phyloP scores from a whole-genome alignment of 2,797 vertebrate genomes.

The Thamnophis elegans region DNA sequence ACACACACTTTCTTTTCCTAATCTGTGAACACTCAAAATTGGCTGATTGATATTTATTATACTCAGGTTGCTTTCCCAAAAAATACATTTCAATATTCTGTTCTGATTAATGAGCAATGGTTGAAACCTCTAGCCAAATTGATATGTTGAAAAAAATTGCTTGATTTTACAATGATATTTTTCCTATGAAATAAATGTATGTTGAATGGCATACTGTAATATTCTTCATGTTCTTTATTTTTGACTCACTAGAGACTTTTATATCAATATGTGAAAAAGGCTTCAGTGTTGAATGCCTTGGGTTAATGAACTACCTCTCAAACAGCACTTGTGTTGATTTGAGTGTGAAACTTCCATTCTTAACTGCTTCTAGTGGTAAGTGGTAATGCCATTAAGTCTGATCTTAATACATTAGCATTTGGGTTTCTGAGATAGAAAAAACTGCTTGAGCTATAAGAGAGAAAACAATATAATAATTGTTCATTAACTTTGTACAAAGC shows the following conservation, averaged over 20 bases:
- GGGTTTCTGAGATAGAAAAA: not conserved
- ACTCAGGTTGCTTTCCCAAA: not conserved
- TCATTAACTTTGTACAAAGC: not conserved
- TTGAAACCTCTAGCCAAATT: not conserved
- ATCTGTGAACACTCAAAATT: not conserved
- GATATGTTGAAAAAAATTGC: not conserved
- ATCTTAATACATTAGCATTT: not conserved
- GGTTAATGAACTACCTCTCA: not conserved
- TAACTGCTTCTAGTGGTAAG: not conserved
- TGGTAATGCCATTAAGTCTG: not conserved
- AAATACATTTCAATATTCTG: not conserved
- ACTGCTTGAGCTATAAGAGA: not conserved
- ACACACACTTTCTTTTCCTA: not conserved
- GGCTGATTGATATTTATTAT: not conserved
- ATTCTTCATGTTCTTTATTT: not conserved
- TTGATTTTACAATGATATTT: not conserved
- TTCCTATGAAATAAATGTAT: not conserved
- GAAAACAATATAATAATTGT: not conserved
- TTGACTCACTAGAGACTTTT: not conserved
- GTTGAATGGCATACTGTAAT: not conserved
- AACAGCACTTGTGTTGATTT: not conserved
- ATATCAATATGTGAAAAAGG: not conserved
- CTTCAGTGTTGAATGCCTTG: not conserved
- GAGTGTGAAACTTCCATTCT: not conserved
- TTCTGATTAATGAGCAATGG: not conserved